phyloP scores from a whole-genome alignment of 2,888 invertebrate genomes.

The Lomographa bimaculata region DNA sequence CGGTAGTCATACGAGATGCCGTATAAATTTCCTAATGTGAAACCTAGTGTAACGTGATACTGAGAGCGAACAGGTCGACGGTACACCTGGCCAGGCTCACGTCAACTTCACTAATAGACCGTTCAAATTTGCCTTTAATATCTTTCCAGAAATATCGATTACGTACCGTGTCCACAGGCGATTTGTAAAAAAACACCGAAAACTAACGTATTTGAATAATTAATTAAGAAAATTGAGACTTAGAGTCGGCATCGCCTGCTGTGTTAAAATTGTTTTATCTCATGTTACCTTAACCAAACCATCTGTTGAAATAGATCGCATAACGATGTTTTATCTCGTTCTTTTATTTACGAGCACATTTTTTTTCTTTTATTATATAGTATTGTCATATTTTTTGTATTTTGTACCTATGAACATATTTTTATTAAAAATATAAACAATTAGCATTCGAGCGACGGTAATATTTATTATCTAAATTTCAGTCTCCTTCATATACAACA shows the following conservation, averaged over 20 bases:
- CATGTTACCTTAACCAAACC: slow-evolving; percentile 14
- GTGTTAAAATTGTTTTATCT: slow-evolving; percentile 20
- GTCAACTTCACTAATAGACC: slow-evolving; percentile 68
- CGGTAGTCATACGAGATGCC: slow-evolving; percentile 77
- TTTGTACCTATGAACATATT: too few relatives aligned
- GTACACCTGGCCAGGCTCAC: slow-evolving; percentile 68
- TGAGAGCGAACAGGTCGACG: slow-evolving; percentile 62
- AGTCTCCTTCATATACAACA: too few relatives aligned
- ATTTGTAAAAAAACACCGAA: slow-evolving; percentile 24
- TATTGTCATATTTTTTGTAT: too few relatives aligned
- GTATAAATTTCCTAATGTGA: slow-evolving; percentile 83
- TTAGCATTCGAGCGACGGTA: too few relatives aligned
- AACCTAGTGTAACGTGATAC: slow-evolving; percentile 78
- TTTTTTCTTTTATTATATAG: too few relatives aligned
- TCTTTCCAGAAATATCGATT: slow-evolving; percentile 58
- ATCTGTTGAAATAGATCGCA: slow-evolving; percentile 7
- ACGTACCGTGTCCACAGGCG: slow-evolving; percentile 31
- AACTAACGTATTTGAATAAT: slow-evolving; percentile 22
- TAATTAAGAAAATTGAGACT: slow-evolving; percentile 29
- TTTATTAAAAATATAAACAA: too few relatives aligned
- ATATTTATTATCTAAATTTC: too few relatives aligned
- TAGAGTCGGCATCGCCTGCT: slow-evolving; percentile 21
- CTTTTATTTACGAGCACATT: slow-evolving; percentile 3
- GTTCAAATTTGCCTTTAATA: slow-evolving; percentile 56
- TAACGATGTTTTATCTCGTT: slow-evolving; percentile 5